Evolutionary conservation across 2,797 vertebrate genomes (phyloP).

Genomic region (Vireo griseus): DNA sequence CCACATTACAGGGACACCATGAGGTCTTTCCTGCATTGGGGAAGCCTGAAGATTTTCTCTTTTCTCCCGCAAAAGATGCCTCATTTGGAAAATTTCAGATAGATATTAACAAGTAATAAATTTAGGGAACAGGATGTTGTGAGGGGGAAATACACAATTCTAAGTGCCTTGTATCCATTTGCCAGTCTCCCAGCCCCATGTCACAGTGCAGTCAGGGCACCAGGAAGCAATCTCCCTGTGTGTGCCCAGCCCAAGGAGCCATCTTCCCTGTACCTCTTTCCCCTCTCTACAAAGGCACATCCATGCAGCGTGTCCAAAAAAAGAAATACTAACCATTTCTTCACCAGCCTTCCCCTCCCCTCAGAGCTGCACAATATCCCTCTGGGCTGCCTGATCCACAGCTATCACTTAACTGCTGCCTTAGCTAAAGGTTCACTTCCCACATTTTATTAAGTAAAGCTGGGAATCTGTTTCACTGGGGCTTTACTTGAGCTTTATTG

Average conservation of each 20-base stretch:
- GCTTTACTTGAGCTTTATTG: background rate
- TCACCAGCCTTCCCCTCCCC: background rate
- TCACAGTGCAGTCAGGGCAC: background rate
- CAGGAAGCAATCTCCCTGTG: background rate
- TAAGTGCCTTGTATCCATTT: rapidly evolving
- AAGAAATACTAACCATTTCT: background rate
- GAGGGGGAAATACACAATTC: background rate
- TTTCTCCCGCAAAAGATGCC: background rate
- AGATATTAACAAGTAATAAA: background rate
- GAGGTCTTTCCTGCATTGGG: background rate
- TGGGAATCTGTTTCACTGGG: background rate
- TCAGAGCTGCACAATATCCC: background rate
- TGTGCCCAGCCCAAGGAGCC: background rate
- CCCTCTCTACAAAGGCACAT: background rate
- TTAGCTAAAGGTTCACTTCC: background rate
- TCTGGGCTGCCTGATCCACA: background rate
- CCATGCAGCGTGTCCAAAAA: background rate
- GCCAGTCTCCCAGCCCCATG: background rate
- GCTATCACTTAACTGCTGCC: background rate
- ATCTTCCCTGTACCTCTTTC: background rate
- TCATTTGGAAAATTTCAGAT: background rate
- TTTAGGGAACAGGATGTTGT: background rate
- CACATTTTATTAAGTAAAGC: background rate
- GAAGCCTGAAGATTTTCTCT: background rate
- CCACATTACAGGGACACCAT: background rate